These are phyloP conservation scores for Iselma pallidipennis DNA, from an alignment of 2,888 invertebrate species.

Conservation along the genomic window DNA sequence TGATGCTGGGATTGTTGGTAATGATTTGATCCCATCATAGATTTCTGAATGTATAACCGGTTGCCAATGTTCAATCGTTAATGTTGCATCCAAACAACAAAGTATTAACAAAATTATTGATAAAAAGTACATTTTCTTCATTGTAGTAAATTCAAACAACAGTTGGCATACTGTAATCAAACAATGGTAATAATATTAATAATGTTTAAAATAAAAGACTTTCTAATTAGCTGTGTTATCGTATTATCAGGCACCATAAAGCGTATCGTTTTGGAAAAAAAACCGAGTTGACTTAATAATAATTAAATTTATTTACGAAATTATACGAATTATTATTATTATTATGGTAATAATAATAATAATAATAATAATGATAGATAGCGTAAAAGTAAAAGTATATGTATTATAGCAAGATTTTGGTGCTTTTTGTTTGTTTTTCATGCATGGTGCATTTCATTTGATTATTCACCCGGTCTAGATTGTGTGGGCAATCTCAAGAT, in stretches of 20 bases:
- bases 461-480: too few relatives aligned
- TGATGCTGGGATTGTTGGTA: slow-evolving; percentile 31
- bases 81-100: neutral
- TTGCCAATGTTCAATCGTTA: slow-evolving; percentile 55
- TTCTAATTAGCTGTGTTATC: neutral
- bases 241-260: neutral
- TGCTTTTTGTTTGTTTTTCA: too few relatives aligned
- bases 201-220: neutral
- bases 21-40: slow-evolving; percentile 41
- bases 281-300: neutral
- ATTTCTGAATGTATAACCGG: slow-evolving; percentile 57
- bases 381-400: too few relatives aligned
- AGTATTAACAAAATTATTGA: neutral
- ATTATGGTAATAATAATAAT: too few relatives aligned
- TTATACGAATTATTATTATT: neutral
- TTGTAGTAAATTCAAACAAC: neutral
- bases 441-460: too few relatives aligned
- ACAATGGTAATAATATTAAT: neutral
- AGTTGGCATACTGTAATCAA: slow-evolving; percentile 1
- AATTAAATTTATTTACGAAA: neutral
- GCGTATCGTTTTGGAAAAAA: too few relatives aligned
- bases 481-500: too few relatives aligned
- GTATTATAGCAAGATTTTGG: too few relatives aligned
- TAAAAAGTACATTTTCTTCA: neutral
- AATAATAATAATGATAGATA: too few relatives aligned